Base-by-base conservation (phyloP, 1,140 invertebrate genomes). In the Aphidius gifuensis region DNA sequence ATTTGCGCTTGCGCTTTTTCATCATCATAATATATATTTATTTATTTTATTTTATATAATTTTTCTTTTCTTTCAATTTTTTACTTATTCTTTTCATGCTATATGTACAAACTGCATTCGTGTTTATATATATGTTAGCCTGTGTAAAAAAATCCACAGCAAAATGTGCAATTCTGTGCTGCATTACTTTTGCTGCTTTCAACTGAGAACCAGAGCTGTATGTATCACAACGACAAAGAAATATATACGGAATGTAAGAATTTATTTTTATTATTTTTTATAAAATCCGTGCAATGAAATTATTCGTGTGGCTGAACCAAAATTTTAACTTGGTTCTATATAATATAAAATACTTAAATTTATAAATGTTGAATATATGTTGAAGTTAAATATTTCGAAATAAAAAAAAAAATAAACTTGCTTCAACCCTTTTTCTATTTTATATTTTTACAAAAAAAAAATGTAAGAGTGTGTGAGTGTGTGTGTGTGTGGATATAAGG, bases 261-360 rank as follows among this genome's bases (percentile, higher is more conserved):
- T 32, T 32, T 32, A 32, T 32, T 32, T 32, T 32, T 32, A 32
- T 32, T 32, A 32, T 32, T 32, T 3, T 42, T 38, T n/a, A 55
- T 3, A 43, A 55, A 55, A 55, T 55, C 53, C 16, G 53, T 38
- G 53, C 39, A 42, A 42, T 55, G 53, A 55, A 55, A 55, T 55
- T 55, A 55, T 55, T 55, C 53, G 40, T 55, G 40, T 55, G 42
- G 43, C n/a, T 38, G 40, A 44, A 44, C 3, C 2, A 44, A 44
- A 11, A 3, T 7, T 8, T 44, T 7, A 44, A 11, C 7, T 8
- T 8, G 43, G 1, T 6, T 6, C 6, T 11, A 56, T 60, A 65
- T 5, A 48, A 43, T 21, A 16, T 32, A 23, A 6, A 11, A 16
- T 39, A 38, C 55, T 3, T 23, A 23, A 1, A 23, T 23, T 23